Base-by-base conservation (phyloP, 2,797 vertebrate genomes). In the Siniperca undulata region DNA sequence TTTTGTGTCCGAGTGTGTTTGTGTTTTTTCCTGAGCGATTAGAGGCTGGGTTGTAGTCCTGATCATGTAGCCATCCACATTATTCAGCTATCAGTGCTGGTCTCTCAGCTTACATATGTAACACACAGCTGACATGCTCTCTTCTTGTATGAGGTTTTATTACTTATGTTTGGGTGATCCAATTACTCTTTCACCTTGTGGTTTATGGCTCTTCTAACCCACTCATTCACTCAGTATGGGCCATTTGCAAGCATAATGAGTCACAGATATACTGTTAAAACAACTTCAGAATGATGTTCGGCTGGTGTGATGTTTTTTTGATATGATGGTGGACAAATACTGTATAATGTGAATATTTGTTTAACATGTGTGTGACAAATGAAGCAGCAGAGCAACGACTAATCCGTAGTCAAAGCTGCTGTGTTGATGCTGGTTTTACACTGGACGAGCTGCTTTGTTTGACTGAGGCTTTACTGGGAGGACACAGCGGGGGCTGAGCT, bases 171-270 rank as follows among this genome's bases (percentile, higher is more conserved):
- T 86, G 79, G 86, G 60, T 58, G 85, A 93, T 95, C 86, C 87
- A 82, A 81, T 95, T 94, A 92, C 91, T 93, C 90, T 86, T 91
- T 90, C 89, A 85, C 88, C 83, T 91, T 90, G 90, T 86, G 72
- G 83, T 92, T 93, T 90, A 93, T 81, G 84, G 78, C 89, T 90
- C 85, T 46, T 78, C 84, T 80, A 84, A 85, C 82, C 80, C 74
- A 24, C 83, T 78, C 67, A 14, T 75, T 86, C 78, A 65, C 83
- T 81, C 77, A 81, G 58, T 78, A 82, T 73, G 82, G 83, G 61
- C 83, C 87, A 91, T 93, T 93, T 87, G 81, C 89, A 82, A 89
- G 77, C 85, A 80, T 80, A 88, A 91, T 89, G 85, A 91, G 85
- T 86, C 86, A 73, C 67, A 87, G 83, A 83, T 78, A 76, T 79